phyloP scores from a whole-genome alignment of 2,113 vertebrate genomes.

The Sinosuthora webbiana region DNA sequence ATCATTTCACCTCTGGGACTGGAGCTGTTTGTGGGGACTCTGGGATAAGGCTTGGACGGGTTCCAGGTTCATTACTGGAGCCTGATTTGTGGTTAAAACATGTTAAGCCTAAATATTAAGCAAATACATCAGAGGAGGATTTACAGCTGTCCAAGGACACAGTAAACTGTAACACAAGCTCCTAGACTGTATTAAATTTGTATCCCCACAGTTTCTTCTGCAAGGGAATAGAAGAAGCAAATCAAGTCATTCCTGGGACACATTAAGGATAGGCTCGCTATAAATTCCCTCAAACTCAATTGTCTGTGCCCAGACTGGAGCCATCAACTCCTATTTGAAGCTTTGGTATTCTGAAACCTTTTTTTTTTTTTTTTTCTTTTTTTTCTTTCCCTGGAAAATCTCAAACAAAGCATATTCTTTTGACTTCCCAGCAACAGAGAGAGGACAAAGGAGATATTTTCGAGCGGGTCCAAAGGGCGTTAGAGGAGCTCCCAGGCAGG shows the following conservation, averaged over 20 bases:
- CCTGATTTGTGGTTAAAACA: conserved; percentile 70
- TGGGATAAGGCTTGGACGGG: conserved; percentile 55
- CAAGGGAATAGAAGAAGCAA: conserved; percentile 72
- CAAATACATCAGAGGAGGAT: conserved; percentile 69
- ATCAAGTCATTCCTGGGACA: conserved; percentile 72
- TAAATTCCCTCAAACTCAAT: conserved; percentile 72
- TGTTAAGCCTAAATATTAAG: conserved; percentile 69
- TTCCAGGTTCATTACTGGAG: conserved; percentile 57
- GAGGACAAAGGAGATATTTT: conserved; percentile 24
- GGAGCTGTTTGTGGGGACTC: conserved; percentile 51
- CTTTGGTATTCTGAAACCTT: conserved; percentile 42
- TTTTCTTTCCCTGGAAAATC: background rate
- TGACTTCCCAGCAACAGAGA: conserved; percentile 25
- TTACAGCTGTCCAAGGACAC: conserved; percentile 71
- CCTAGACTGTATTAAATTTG: conserved; percentile 63
- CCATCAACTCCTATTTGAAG: conserved; percentile 65
- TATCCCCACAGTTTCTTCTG: conserved; percentile 60
- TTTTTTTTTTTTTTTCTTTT: background rate
- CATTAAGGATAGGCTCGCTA: conserved; percentile 63
- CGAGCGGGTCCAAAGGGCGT: background rate
- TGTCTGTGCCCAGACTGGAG: conserved; percentile 71
- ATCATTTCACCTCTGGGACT: conserved; percentile 18
- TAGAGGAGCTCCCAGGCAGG: background rate
- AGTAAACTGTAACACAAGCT: conserved; percentile 68
- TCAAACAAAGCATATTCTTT: conserved; percentile 54